Base-by-base conservation (phyloP, 2,113 vertebrate genomes). In the Triplophysa dalaica region DNA sequence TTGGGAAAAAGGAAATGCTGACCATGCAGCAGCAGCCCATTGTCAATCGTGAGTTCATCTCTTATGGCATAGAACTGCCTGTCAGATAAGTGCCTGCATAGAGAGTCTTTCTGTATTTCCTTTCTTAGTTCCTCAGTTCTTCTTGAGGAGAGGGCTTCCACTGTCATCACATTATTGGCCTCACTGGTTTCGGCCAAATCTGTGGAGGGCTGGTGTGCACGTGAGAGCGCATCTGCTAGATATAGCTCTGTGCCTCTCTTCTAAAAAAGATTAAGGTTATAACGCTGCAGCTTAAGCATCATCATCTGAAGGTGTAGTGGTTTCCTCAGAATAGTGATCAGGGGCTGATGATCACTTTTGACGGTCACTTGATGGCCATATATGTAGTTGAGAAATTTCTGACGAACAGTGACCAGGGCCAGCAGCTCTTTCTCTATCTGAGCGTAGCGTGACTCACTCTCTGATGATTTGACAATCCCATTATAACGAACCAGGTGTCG, bases 181-280 rank as follows among this genome's bases (percentile, higher is more conserved):
- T 78, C 75, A 16, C 9, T 48, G 17, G 38, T 33, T 9, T 72
- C 66, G 8, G 21, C 26, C 11, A 16, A 17, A 17, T 68, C 21
- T 19, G 63, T 68, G 41, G 29, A 65, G n/a, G 61, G 56, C 58
- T 22, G 22, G 60, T 75, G 52, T 64, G 38, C 79, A 52, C 61
- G 14, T 19, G 79, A 75, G n/a, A 58, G 33, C 6, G 22, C 14
- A 12, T 77, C 75, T 29, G 65, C 58, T 21, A 77, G 56, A 58
- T 64, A 77, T 24, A 82, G 66, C 19, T 77, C 64, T 60, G 70
- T 76, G 22, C 66, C 80, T 26, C 80, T 26, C 26, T 22, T 64
- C 43, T 77, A 82, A 10, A 72, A 41, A 0, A 82, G 26, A 63
- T 77, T 43, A 3, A 78, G 48, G 45, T 77, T 24, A 19, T 72